Conservation (phyloP, 2,113 vertebrate genomes). For the Sakesphorus luctuosus region DNA sequence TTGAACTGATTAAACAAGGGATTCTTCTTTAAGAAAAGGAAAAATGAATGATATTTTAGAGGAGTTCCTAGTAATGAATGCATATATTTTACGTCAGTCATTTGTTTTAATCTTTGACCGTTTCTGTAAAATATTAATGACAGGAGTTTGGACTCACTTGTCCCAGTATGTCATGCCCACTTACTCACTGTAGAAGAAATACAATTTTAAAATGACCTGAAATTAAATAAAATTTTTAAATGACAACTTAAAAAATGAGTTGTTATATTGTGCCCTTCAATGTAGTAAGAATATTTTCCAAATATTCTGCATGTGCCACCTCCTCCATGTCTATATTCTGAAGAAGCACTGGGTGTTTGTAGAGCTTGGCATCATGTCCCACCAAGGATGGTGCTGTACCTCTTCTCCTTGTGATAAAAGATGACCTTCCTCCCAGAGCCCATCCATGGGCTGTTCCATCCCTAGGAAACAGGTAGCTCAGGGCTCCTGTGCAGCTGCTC, state of each 20-base stretch:
- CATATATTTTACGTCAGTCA: not conserved
- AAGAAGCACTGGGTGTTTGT: not conserved
- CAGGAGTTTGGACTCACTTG: not conserved
- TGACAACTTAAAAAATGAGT: not conserved
- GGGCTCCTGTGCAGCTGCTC: not conserved
- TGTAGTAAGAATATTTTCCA: not conserved
- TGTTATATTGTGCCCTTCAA: not conserved
- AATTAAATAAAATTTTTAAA: not conserved
- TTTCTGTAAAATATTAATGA: not conserved
- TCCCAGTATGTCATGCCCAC: not conserved
- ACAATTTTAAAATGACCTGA: not conserved
- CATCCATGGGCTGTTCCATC: not conserved
- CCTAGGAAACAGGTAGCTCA: not conserved
- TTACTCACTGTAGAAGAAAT: conserved; percentile 12
- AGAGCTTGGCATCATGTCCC: not conserved
- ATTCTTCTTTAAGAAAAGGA: conserved; percentile 29
- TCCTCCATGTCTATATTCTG: not conserved
- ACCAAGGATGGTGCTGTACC: not conserved
- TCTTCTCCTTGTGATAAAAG: not conserved
- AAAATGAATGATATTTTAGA: not conserved
- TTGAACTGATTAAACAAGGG: not conserved
- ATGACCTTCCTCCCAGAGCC: not conserved
- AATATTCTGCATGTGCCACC: not conserved
- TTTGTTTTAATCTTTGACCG: not conserved
- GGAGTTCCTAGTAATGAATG: not conserved